phyloP scores from a whole-genome alignment of 2,888 invertebrate species.

The Tholera decimalis region DNA sequence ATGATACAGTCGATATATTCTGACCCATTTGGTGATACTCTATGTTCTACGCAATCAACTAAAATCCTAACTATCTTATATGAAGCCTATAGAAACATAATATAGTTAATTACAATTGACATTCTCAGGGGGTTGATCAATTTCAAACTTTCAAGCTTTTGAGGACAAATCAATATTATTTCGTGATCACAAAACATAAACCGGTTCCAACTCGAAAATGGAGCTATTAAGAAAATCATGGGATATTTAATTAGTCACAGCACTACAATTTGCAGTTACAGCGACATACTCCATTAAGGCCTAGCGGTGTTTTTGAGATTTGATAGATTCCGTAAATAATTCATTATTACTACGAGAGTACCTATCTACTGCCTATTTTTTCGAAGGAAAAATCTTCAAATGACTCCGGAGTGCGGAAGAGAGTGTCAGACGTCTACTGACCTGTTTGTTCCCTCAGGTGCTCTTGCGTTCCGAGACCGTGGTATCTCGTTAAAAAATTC shows the following conservation, averaged over 20 bases:
- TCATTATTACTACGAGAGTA: slow-evolving; percentile 39
- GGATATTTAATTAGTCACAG: slow-evolving; percentile 30
- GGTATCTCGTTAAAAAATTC: too few relatives aligned
- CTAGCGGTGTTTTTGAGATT: slow-evolving; percentile 26
- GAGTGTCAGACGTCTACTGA: too few relatives aligned
- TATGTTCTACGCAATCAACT: not conserved
- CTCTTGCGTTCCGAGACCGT: too few relatives aligned
- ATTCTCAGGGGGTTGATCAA: not conserved
- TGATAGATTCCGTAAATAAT: slow-evolving; percentile 48
- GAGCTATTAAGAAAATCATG: slow-evolving; percentile 32
- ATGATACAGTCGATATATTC: too few relatives aligned
- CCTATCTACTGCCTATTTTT: too few relatives aligned
- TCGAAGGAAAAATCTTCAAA: too few relatives aligned
- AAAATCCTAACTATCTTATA: slow-evolving; percentile 24
- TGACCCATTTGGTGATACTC: too few relatives aligned
- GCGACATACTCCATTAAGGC: slow-evolving; percentile 44
- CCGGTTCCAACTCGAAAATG: slow-evolving; percentile 16
- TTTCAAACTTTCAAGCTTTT: slow-evolving; percentile 4
- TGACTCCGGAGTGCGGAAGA: too few relatives aligned
- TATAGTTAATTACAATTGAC: not conserved
- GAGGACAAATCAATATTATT: not conserved
- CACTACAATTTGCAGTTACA: slow-evolving; percentile 45
- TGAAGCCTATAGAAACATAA: not conserved
- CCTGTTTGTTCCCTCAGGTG: too few relatives aligned
- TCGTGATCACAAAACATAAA: slow-evolving; percentile 24